A percentile compares a stretch with the other conserved stretches of the same genome.
Evolutionary conservation across 2,888 invertebrate genomes (phyloP).

Genomic region (Acrobasis suavella): DNA sequence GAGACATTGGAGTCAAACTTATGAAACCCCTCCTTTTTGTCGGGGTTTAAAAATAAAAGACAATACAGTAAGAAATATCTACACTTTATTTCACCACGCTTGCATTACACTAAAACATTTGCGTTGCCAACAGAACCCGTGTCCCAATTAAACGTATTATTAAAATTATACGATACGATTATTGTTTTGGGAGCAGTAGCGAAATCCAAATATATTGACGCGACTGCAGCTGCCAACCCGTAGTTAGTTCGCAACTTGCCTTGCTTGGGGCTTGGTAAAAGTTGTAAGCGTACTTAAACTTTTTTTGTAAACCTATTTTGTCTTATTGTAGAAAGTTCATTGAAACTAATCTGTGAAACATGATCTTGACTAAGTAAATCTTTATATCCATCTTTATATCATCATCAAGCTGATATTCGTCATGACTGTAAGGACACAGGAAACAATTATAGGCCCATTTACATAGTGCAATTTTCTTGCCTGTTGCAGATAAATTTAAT

Average conservation of each 20-base stretch:
- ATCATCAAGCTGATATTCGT: too few relatives aligned
- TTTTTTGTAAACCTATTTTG: too few relatives aligned
- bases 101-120: neutral
- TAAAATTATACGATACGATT: slow-evolving; percentile 41
- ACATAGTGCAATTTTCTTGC: too few relatives aligned
- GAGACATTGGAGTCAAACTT: too few relatives aligned
- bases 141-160: slow-evolving; percentile 36
- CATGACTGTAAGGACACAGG: too few relatives aligned
- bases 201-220: slow-evolving; percentile 55
- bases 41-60: neutral
- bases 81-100: neutral
- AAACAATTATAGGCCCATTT: too few relatives aligned
- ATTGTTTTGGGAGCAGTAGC: slow-evolving; percentile 40
- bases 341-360: too few relatives aligned
- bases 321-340: too few relatives aligned
- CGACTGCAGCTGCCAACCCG: slow-evolving; percentile 51
- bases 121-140: slow-evolving; percentile 18
- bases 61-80: neutral
- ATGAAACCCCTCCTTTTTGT: too few relatives aligned
- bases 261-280: slow-evolving; percentile 34
- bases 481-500: too few relatives aligned
- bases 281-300: slow-evolving; percentile 12
- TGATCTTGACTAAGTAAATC: too few relatives aligned
- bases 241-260: slow-evolving; percentile 54
- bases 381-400: too few relatives aligned